Conservation (phyloP, 2,888 invertebrate species). For the Drosophila anomalata region DNA sequence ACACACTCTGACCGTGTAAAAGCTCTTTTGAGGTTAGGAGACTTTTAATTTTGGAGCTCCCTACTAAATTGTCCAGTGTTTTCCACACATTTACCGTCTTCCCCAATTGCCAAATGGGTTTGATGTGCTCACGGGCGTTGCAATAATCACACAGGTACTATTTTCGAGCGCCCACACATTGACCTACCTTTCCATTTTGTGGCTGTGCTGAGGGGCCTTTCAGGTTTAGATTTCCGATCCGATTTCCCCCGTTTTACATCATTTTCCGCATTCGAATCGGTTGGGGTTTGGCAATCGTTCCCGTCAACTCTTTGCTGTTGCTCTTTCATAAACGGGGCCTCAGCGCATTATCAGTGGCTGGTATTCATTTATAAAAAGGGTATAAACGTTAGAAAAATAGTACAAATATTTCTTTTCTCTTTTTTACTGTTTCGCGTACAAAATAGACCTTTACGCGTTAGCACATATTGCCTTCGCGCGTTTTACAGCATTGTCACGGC, state of each 20-base stretch:
- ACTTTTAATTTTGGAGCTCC: slow-evolving; percentile 45
- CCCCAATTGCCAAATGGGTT: slow-evolving; percentile 15
- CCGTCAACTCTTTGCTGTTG: slow-evolving; percentile 47
- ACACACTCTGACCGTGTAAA: slow-evolving; percentile 46
- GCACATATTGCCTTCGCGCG: not conserved
- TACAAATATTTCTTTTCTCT: slow-evolving; percentile 72
- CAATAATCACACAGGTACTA: slow-evolving; percentile 49
- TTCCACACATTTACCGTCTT: slow-evolving; percentile 59
- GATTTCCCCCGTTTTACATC: slow-evolving; percentile 60
- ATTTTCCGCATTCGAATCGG: slow-evolving; percentile 61
- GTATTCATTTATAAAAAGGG: slow-evolving; percentile 75
- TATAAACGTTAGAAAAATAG: slow-evolving; percentile 69
- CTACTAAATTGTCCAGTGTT: slow-evolving; percentile 66
- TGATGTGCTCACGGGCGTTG: slow-evolving; percentile 39
- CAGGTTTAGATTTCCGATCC: slow-evolving; percentile 52
- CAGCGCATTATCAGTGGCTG: slow-evolving; percentile 64
- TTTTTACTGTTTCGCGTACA: slow-evolving; percentile 73
- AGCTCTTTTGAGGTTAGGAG: slow-evolving; percentile 78
- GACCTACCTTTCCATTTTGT: slow-evolving; percentile 83
- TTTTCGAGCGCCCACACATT: slow-evolving; percentile 73
- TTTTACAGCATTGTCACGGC: not conserved
- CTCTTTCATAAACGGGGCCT: slow-evolving; percentile 49
- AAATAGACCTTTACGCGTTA: slow-evolving; percentile 62
- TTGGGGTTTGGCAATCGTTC: slow-evolving; percentile 51
- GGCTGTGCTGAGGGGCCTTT: slow-evolving; percentile 70